Evolutionary conservation across 2,888 invertebrate species (phyloP), one percentile per base, ranked within the genome.

Genomic region (Oligia latruncula): DNA sequence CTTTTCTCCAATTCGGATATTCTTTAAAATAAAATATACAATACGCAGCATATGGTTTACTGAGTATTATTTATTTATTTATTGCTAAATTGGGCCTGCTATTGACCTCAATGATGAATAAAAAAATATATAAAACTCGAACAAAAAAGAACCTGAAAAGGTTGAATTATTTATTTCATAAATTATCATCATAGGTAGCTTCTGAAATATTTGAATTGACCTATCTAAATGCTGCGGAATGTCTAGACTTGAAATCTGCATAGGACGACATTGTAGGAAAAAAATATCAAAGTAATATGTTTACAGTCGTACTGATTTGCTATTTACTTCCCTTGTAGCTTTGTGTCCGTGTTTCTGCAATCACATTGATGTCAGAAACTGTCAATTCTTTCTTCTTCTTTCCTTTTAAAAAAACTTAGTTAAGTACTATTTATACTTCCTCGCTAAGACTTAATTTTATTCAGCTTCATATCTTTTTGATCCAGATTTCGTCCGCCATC

Each of bases 401-500:
- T 29, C 13, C 9, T n/a, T 17, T 49, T 3, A 5, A 49, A 49
- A 23, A 49, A 20, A 40, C 6, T 20, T 29, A 4, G 13, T 46
- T 23, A 17, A 0, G 40, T n/a, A 11, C 46, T 46, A 46, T 43
- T 13, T 49, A 49, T 49, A 8, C 35, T 67, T 62, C 5, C 43
- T 52, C 23, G 6, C 23, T n/a, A 9, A 65, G 4, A 71, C n/a
- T 49, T 43, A 2, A 29, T 23, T 23, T 35, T 77, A 9, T 65
- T 40, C 0, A 40, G 46, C n/a, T 46, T n/a, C 11, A 4, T 62
- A 64, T 80, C 3, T 74, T 43, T 85, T 92, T 92, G 73, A 91
- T 89, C 1, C 91, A 97, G 97, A 88, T 97, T 97, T 85, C 94
- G 95, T 65, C 95, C 96, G 1, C 97, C 97, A 20, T 96, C 96